Conservation (phyloP, 2,797 vertebrate species). For the Aldrovandia affinis region DNA sequence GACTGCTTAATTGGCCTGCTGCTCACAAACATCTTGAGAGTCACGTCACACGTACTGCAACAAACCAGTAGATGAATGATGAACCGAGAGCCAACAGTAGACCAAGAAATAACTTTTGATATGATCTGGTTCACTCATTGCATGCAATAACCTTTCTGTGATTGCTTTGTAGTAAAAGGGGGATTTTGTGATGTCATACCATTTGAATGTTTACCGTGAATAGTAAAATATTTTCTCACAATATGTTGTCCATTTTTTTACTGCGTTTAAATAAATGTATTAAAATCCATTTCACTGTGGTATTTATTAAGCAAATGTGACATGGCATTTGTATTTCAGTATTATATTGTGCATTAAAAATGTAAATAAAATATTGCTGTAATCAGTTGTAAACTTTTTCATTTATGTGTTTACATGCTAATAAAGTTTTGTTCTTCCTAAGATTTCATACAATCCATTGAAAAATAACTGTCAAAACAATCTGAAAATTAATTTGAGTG, state of each 20-base stretch:
- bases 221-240: constrained; percentile 16
- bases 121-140: constrained; percentile 2
- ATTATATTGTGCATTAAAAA: constrained; percentile 30
- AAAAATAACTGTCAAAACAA: background rate
- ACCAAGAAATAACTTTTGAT: background rate
- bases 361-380: constrained; percentile 7
- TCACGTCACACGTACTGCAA: no score
- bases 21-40: constrained; percentile 1
- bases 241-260: constrained; percentile 8
- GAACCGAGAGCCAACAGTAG: background rate
- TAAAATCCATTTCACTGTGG: constrained; percentile 23
- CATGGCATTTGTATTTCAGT: constrained; percentile 23
- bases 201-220: constrained; percentile 3
- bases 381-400: constrained; percentile 10
- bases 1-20: background rate
- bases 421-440: background rate
- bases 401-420: background rate
- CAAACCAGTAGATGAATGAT: background rate
- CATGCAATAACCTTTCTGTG: constrained; percentile 23
- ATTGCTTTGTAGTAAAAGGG: background rate
- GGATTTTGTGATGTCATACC: background rate
- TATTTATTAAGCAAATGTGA: constrained; percentile 30
- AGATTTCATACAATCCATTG: background rate
- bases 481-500: background rate
- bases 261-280: constrained; percentile 5